Conservation (phyloP, 2,888 invertebrate species). For the Theristus sp. region DNA sequence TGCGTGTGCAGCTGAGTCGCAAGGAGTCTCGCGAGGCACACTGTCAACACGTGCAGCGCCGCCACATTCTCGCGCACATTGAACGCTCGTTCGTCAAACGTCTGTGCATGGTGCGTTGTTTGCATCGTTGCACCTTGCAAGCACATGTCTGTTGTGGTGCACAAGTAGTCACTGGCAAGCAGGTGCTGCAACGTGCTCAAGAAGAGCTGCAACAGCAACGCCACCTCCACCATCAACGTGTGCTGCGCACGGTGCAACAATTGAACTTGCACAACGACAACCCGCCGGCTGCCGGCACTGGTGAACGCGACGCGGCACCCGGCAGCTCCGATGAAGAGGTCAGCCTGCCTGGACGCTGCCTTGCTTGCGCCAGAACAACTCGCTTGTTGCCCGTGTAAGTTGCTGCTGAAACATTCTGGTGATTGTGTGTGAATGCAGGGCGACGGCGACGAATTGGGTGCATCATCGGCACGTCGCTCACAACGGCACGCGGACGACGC, state of each 20-base stretch:
- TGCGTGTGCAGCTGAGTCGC: conserved; percentile 56
- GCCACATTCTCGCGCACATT: conserved; percentile 13
- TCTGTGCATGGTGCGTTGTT: not conserved
- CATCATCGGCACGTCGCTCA: not conserved
- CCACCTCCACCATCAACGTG: not conserved
- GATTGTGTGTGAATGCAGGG: conserved; percentile 16
- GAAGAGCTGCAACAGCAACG: not conserved
- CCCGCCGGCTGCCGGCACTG: not conserved
- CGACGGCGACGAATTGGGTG: conserved; percentile 48
- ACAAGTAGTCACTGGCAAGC: not conserved
- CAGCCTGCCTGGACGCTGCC: not conserved
- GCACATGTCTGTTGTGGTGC: too few species aligned
- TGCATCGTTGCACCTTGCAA: not conserved
- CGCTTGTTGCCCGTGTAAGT: too few species aligned
- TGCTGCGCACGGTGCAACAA: not conserved
- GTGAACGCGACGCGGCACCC: not conserved
- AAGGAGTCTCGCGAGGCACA: conserved; percentile 51
- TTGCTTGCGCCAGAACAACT: not conserved
- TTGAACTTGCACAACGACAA: not conserved
- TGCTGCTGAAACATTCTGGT: too few species aligned
- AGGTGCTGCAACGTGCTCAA: not conserved
- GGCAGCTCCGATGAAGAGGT: not conserved
- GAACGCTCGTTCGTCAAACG: not conserved
- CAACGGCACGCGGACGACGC: conserved; percentile 9
- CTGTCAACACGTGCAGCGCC: conserved; percentile 45